phyloP scores from a whole-genome alignment of 1,140 invertebrate genomes.

The Eueides isabella region DNA sequence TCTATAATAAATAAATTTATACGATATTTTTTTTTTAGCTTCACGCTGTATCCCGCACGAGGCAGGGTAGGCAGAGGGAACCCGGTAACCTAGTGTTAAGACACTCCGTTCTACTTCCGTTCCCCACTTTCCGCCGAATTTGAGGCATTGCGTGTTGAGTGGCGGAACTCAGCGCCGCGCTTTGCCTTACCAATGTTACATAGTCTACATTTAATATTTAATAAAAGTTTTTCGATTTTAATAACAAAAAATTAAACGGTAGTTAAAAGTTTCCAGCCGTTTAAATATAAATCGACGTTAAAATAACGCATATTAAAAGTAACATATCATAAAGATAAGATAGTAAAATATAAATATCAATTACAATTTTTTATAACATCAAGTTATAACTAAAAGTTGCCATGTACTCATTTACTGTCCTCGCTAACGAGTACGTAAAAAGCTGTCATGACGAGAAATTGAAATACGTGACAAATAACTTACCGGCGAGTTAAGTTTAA shows the following conservation, averaged over 20 bases:
- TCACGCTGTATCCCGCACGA: too few species aligned
- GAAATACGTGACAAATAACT: neutral
- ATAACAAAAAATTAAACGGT: neutral
- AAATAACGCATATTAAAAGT: neutral
- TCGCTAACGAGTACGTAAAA: slow-evolving; percentile 7
- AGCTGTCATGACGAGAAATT: neutral
- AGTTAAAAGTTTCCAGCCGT: neutral
- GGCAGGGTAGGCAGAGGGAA: too few species aligned
- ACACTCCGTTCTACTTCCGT: too few species aligned
- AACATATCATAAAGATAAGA: slow-evolving; percentile 1
- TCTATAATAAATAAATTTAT: too few species aligned
- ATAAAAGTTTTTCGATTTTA: neutral
- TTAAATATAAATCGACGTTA: neutral
- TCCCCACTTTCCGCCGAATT: too few species aligned
- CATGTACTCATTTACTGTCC: neutral
- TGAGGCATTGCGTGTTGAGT: too few species aligned
- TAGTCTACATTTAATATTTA: neutral
- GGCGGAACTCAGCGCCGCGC: too few species aligned
- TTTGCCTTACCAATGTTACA: too few species aligned
- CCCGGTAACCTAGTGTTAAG: too few species aligned
- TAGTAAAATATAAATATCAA: slow-evolving; percentile 10
- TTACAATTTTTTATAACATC: neutral
- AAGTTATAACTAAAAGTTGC: neutral
- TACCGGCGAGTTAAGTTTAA: neutral
- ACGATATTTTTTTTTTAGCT: too few species aligned